A percentile compares a stretch with the other conserved stretches of the same genome.
These are phyloP conservation scores for Thunnus thynnus DNA, from an alignment of 2,113 vertebrate genomes.

Conservation along the genomic window DNA sequence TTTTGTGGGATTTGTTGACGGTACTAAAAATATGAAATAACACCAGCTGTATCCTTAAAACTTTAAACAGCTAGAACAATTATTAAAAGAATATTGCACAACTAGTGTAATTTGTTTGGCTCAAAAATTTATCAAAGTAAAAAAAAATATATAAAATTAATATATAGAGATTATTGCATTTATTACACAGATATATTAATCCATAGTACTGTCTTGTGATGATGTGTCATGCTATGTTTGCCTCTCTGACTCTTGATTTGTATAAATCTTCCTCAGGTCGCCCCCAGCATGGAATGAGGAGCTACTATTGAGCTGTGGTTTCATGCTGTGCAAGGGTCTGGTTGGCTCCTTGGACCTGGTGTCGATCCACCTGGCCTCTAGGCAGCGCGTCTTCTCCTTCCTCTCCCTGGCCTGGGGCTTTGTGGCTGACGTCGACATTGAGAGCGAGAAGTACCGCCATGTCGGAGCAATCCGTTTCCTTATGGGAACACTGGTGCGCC, in stretches of 20 bases:
- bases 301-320: slow-evolving; percentile 91
- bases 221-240: neutral
- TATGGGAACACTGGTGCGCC: slow-evolving; percentile 89
- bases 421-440: slow-evolving; percentile 94
- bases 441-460: slow-evolving; percentile 93
- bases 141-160: no score
- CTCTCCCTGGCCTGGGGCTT: slow-evolving; percentile 95
- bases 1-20: no score
- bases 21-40: no score
- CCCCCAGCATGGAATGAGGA: slow-evolving; percentile 88
- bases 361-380: slow-evolving; percentile 85
- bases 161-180: neutral
- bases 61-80: no score
- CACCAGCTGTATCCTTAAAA: no score
- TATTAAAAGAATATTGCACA: neutral
- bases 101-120: neutral
- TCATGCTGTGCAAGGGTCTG: slow-evolving; percentile 90
- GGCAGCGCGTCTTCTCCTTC: slow-evolving; percentile 88
- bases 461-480: slow-evolving; percentile 92
- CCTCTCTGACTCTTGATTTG: slow-evolving; percentile 4
- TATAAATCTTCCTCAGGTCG: slow-evolving; percentile 78
- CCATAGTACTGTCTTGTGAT: neutral
- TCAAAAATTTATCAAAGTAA: no score
- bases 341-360: slow-evolving; percentile 89
- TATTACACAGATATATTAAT: neutral